phyloP scores from a whole-genome alignment of 2,888 invertebrate species.

The Amphipyra tragopoginis region DNA sequence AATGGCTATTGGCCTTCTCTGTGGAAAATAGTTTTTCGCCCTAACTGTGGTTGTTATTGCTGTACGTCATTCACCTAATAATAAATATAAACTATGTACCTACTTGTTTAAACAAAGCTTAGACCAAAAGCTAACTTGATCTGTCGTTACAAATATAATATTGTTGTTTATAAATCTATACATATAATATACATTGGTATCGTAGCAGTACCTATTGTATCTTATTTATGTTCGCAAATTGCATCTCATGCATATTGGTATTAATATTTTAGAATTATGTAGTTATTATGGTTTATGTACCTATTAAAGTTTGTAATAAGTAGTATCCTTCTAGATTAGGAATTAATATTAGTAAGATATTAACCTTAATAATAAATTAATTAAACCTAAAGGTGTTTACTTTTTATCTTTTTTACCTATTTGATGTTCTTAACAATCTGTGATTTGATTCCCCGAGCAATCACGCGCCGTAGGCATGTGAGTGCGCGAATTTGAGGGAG shows the following conservation, averaged over 20 bases:
- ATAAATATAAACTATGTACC: background rate
- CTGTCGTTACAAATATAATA: too few relatives aligned
- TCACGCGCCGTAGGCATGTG: too few relatives aligned
- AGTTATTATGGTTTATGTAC: too few relatives aligned
- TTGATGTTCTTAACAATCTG: too few relatives aligned
- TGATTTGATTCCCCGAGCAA: too few relatives aligned
- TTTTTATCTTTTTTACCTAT: background rate
- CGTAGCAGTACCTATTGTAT: too few relatives aligned
- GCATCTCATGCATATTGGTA: conserved; percentile 3
- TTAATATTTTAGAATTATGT: background rate
- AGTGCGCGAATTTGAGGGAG: too few relatives aligned
- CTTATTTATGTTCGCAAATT: background rate
- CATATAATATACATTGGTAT: too few relatives aligned
- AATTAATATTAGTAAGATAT: conserved; percentile 22
- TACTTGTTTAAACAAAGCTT: background rate
- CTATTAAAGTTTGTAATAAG: background rate
- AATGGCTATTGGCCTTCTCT: conserved; percentile 92
- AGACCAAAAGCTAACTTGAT: background rate
- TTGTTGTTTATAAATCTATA: too few relatives aligned
- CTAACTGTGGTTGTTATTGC: background rate
- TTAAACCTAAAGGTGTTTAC: background rate
- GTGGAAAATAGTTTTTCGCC: conserved; percentile 77
- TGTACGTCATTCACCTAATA: background rate
- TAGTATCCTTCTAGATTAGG: conserved; percentile 23
- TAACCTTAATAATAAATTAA: conserved; percentile 28